Percentiles rank a stretch among this genome's conserved stretches.
These are phyloP conservation scores for Drosophila multiciliata DNA, from an alignment of 2,888 invertebrate species.

Conservation along the genomic window DNA sequence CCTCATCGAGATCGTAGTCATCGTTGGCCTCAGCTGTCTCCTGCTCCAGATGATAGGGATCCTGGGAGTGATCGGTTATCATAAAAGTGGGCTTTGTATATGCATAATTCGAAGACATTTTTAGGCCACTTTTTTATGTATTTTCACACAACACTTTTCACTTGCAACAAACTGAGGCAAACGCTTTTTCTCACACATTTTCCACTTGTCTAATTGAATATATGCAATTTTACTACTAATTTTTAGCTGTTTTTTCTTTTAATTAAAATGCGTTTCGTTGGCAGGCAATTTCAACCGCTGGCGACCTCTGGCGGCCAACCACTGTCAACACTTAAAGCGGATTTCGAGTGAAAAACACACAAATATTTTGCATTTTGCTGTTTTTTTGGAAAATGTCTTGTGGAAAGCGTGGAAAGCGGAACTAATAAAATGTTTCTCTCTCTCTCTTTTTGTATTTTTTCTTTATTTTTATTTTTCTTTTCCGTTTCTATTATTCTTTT, in stretches of 20 bases:
- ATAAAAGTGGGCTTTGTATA: constrained; percentile 66
- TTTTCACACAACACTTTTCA: constrained; percentile 1
- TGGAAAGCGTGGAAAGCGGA: constrained; percentile 57
- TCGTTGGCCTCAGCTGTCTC: constrained; percentile 22
- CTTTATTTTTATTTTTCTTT: background rate
- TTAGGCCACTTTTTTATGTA: background rate
- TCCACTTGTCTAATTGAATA: constrained; percentile 19
- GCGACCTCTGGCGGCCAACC: constrained; percentile 24
- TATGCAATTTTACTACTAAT: constrained; percentile 24
- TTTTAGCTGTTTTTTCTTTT: constrained; percentile 1
- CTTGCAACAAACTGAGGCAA: constrained; percentile 2
- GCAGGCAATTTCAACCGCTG: constrained; percentile 37
- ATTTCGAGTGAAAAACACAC: constrained; percentile 51
- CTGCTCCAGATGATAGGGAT: constrained; percentile 59
- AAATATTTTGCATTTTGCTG: constrained; percentile 44
- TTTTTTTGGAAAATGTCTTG: constrained; percentile 41
- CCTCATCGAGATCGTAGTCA: constrained; percentile 58
- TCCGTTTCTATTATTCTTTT: constrained; percentile 1
- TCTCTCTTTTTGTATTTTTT: background rate
- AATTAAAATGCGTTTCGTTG: constrained; percentile 34
- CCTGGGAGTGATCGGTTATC: constrained; percentile 67
- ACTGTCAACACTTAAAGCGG: constrained; percentile 46
- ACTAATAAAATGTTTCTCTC: constrained; percentile 21
- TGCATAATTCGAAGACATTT: constrained; percentile 58
- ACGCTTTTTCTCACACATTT: constrained; percentile 31